A percentile compares a stretch with the other conserved stretches of the same genome.
Evolutionary conservation across 2,888 invertebrate species (phyloP).

Genomic region (Dilophus febrilis): DNA sequence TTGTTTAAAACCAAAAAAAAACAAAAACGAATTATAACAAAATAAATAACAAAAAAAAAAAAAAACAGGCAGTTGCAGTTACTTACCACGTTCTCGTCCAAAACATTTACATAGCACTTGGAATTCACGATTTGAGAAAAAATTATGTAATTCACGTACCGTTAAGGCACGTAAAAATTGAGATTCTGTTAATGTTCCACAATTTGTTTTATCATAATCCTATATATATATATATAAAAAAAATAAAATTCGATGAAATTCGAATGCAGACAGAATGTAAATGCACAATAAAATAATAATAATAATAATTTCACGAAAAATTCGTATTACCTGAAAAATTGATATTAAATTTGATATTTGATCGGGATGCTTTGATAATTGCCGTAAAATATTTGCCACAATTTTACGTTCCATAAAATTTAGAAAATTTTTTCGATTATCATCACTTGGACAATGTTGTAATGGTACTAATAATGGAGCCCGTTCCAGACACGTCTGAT

Average conservation of each 20-base stretch:
- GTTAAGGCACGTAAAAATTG: slow-evolving; percentile 48
- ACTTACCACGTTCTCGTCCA: slow-evolving; percentile 43
- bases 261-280: too few species aligned
- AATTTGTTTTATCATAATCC: slow-evolving; percentile 50
- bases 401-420: slow-evolving; percentile 54
- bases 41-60: not conserved
- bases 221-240: too few species aligned
- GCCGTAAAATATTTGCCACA: slow-evolving; percentile 47
- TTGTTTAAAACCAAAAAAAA: slow-evolving; percentile 1
- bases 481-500: slow-evolving; percentile 44
- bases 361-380: slow-evolving; percentile 46
- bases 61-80: too few species aligned
- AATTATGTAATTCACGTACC: slow-evolving; percentile 41
- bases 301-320: not conserved
- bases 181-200: slow-evolving; percentile 46
- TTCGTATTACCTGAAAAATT: slow-evolving; percentile 37
- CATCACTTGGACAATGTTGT: slow-evolving; percentile 48
- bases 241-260: too few species aligned
- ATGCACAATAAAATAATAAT: too few species aligned
- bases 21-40: not conserved
- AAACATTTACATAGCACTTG: slow-evolving; percentile 59
- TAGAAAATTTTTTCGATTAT: slow-evolving; percentile 45
- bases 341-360: slow-evolving; percentile 50
- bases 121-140: slow-evolving; percentile 48
- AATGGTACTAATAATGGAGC: slow-evolving; percentile 50